Evolutionary conservation across 2,797 vertebrate genomes (phyloP).

Genomic region (Anas bernieri): DNA sequence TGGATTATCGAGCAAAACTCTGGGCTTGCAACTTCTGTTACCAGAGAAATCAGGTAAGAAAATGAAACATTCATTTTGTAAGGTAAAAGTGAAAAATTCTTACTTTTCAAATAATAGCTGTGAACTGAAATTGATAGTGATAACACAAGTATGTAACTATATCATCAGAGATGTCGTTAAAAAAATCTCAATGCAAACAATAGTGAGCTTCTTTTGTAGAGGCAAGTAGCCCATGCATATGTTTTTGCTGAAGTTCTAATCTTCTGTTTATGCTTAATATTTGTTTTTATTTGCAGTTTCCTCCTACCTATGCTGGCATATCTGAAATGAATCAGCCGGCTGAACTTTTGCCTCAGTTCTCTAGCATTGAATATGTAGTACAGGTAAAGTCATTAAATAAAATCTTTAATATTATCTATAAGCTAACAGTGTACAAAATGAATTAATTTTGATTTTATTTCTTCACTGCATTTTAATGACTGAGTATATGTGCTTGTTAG

Average conservation of each 20-base stretch:
- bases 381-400: slow-evolving; percentile 82
- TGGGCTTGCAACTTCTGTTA: slow-evolving; percentile 99
- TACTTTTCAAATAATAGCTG: neutral
- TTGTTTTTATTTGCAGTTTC: slow-evolving; percentile 84
- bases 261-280: neutral
- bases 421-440: neutral
- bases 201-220: neutral
- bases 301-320: slow-evolving; percentile 95
- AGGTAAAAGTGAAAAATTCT: neutral
- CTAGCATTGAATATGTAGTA: slow-evolving; percentile 97
- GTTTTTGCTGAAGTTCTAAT: neutral
- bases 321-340: slow-evolving; percentile 96
- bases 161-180: neutral
- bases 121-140: neutral
- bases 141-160: neutral
- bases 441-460: neutral
- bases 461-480: neutral
- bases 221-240: neutral
- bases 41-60: slow-evolving; percentile 95
- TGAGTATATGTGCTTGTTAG: neutral
- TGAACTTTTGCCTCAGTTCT: slow-evolving; percentile 95
- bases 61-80: neutral
- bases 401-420: neutral
- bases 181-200: neutral
- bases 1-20: slow-evolving; percentile 97